Percentiles rank a stretch among this genome's conserved stretches.
Evolutionary conservation across 1,140 invertebrate genomes (phyloP).

Genomic region (Drosophila seguyi): DNA sequence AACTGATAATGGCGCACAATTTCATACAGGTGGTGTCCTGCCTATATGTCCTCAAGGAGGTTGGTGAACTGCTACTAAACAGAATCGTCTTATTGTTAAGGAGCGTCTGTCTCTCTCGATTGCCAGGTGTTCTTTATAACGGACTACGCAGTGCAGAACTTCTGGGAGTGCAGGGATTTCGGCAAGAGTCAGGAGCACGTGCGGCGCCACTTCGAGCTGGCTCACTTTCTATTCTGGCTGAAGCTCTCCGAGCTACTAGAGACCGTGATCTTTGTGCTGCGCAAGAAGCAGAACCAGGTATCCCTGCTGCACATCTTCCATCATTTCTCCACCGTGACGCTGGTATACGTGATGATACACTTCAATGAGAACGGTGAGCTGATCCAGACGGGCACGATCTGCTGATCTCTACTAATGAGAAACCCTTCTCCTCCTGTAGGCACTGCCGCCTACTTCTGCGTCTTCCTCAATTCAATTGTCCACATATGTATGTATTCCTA

Average conservation of each 20-base stretch:
- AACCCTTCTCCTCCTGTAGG: slow-evolving; percentile 85
- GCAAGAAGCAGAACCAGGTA: slow-evolving; percentile 91
- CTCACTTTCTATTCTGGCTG: slow-evolving; percentile 86
- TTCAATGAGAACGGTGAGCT: slow-evolving; percentile 56
- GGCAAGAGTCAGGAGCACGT: slow-evolving; percentile 9
- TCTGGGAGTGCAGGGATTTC: slow-evolving; percentile 61
- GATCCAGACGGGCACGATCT: not conserved
- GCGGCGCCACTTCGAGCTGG: slow-evolving; percentile 45
- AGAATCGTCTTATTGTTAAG: not conserved
- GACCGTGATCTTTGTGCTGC: slow-evolving; percentile 92
- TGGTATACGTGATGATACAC: slow-evolving; percentile 91
- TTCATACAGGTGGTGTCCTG: slow-evolving; percentile 69
- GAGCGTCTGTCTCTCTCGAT: not conserved
- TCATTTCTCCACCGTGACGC: slow-evolving; percentile 89
- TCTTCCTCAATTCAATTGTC: slow-evolving; percentile 92
- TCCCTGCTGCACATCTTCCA: slow-evolving; percentile 91
- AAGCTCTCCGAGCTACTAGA: slow-evolving; percentile 89
- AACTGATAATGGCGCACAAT: slow-evolving; percentile 70
- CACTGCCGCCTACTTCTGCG: slow-evolving; percentile 91
- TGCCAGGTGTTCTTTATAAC: slow-evolving; percentile 37
- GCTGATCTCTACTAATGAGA: not conserved
- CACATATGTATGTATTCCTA: slow-evolving; percentile 93
- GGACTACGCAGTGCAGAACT: slow-evolving; percentile 36
- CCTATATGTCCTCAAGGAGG: slow-evolving; percentile 63
- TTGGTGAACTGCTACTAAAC: slow-evolving; percentile 13